These are phyloP conservation scores for Sigmodon hispidus DNA, from an alignment of 2,113 vertebrate species.

Conservation along the genomic window DNA sequence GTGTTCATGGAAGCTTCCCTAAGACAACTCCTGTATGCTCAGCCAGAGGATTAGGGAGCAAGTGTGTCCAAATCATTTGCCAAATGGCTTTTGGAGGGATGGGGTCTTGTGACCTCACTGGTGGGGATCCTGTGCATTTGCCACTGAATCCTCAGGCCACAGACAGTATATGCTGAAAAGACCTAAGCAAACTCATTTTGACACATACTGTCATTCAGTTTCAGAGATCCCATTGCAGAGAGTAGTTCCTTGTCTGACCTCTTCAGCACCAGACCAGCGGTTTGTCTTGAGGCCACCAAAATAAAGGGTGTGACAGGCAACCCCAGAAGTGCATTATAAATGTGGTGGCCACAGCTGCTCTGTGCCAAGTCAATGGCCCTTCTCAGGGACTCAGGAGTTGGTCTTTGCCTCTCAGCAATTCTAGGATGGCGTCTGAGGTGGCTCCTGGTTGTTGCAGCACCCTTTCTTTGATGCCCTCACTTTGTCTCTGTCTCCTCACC, in stretches of 20 bases:
- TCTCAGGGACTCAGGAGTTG: not conserved
- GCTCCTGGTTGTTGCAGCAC: not conserved
- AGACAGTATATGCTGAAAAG: accelerated
- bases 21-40: not conserved
- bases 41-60: not conserved
- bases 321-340: not conserved
- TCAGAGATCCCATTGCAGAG: not conserved
- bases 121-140: not conserved
- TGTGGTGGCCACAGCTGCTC: accelerated
- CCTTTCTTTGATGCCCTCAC: not conserved
- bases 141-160: not conserved
- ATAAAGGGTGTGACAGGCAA: not conserved
- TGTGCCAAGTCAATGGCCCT: not conserved
- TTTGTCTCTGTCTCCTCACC: not conserved
- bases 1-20: not conserved
- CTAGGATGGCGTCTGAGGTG: not conserved
- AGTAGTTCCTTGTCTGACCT: not conserved
- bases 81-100: not conserved
- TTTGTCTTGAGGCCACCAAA: not conserved
- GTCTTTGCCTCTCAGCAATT: not conserved
- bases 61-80: not conserved
- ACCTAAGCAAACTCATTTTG: not conserved
- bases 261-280: not conserved
- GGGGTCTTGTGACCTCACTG: not conserved
- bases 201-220: not conserved